Base-by-base conservation (phyloP, 1,140 invertebrate genomes). In the Drosophila varians region DNA sequence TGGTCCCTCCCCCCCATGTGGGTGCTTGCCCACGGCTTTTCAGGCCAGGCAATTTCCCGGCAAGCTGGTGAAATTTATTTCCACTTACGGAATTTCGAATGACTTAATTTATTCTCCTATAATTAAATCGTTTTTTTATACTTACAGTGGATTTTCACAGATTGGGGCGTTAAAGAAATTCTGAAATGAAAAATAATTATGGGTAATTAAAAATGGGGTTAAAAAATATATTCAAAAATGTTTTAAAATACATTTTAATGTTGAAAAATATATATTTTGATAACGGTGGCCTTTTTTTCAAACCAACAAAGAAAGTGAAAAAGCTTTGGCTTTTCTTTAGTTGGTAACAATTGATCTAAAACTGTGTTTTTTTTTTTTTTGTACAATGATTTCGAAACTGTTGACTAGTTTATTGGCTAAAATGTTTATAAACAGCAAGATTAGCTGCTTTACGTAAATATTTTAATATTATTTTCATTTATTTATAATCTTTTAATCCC, bases 81-180 rank as follows among this genome's bases (percentile, higher is more conserved):
- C 28, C n/a, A 9, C 3, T n/a, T 19, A 25, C 25, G 7, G 9
- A 9, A 12, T 23, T 47, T 11, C 26, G 3, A 7, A 16, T 4
- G 12, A 36, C 38, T 28, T 25, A 12, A 34, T 55, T 1, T 0
- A 31, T 7, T 28, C 18, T 7, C 8, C 12, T n/a, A 2, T 28
- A 28, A 8, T 58, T 0, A n/a, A 19, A 28, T 14, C 18, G 0
- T 51, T 14, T 8, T 19, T 11, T 25, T 42, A 58, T 70, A 69
- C 68, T 71, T 42, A 71, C 68, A 70, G 11, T 58, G 36, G 25
- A 71, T 16, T 8, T 12, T 70, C 38, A 58, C 34, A 23, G 47
- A 46, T 45, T 23, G 26, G 26, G 12, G 11, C 3, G 14, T 16
- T 9, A 26, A 0, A 26, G 1, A 1, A 3, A 42, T 34, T 48